These are phyloP conservation scores for Trichomycterus rosablanca DNA, from an alignment of 2,113 vertebrate genomes.

Conservation along the genomic window DNA sequence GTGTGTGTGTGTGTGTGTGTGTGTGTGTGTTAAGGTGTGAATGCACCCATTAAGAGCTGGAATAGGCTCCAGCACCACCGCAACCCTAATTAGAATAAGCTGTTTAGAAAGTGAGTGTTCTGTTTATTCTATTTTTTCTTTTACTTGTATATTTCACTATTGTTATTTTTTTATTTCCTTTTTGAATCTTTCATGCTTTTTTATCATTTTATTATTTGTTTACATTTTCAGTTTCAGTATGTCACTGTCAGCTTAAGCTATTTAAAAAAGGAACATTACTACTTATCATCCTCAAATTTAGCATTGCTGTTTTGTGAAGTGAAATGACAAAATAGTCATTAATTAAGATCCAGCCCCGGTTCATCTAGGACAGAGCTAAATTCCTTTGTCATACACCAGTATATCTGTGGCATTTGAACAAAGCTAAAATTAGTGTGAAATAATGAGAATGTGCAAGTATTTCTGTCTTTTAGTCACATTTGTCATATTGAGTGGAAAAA, in stretches of 20 bases:
- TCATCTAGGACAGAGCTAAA: slow-evolving; percentile 12
- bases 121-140: not conserved
- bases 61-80: too few relatives aligned
- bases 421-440: slow-evolving; percentile 10
- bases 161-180: not conserved
- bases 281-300: not conserved
- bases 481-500: too few relatives aligned
- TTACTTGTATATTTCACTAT: not conserved
- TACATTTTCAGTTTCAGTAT: not conserved
- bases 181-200: too few relatives aligned
- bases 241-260: not conserved
- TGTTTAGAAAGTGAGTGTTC: too few relatives aligned
- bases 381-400: too few relatives aligned
- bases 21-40: too few relatives aligned
- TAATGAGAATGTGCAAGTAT: slow-evolving; percentile 8
- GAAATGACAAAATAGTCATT: too few relatives aligned
- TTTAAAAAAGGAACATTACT: not conserved
- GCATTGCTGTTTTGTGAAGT: not conserved
- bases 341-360: not conserved
- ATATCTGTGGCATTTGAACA: slow-evolving; percentile 12
- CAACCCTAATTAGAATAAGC: too few relatives aligned
- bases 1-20: too few relatives aligned
- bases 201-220: too few relatives aligned
- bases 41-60: too few relatives aligned
- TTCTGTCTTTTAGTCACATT: not conserved